These are phyloP conservation scores for Alauda arvensis DNA, from an alignment of 2,797 vertebrate species.

Conservation along the genomic window DNA sequence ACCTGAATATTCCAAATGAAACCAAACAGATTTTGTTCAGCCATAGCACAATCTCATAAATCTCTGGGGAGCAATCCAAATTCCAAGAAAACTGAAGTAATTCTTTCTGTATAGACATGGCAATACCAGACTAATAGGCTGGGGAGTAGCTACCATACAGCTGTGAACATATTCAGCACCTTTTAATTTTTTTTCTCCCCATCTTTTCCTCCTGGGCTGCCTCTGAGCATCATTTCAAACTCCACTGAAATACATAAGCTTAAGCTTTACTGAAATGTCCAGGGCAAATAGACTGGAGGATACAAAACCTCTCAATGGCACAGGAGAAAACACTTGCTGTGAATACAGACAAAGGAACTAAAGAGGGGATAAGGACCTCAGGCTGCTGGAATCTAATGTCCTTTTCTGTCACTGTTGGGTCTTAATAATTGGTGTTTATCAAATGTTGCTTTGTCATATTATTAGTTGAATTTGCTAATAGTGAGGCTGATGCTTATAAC, in stretches of 20 bases:
- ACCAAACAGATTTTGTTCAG: not conserved
- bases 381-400: not conserved
- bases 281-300: not conserved
- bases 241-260: accelerated
- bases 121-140: not conserved
- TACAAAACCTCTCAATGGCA: not conserved
- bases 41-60: not conserved
- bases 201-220: not conserved
- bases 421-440: not conserved
- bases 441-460: not conserved
- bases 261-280: not conserved
- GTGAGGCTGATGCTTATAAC: not conserved
- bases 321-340: not conserved
- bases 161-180: not conserved
- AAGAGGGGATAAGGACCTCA: not conserved
- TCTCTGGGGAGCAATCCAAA: not conserved
- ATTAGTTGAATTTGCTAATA: not conserved
- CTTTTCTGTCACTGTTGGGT: not conserved
- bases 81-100: not conserved
- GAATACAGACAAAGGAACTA: not conserved
- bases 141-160: not conserved
- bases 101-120: not conserved
- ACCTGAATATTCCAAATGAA: not conserved
- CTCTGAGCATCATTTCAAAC: not conserved
- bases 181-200: not conserved